A percentile compares a stretch with the other conserved stretches of the same genome.
These are phyloP conservation scores for Sminthopsis crassicaudata DNA, from an alignment of 2,113 vertebrate genomes.

Conservation along the genomic window DNA sequence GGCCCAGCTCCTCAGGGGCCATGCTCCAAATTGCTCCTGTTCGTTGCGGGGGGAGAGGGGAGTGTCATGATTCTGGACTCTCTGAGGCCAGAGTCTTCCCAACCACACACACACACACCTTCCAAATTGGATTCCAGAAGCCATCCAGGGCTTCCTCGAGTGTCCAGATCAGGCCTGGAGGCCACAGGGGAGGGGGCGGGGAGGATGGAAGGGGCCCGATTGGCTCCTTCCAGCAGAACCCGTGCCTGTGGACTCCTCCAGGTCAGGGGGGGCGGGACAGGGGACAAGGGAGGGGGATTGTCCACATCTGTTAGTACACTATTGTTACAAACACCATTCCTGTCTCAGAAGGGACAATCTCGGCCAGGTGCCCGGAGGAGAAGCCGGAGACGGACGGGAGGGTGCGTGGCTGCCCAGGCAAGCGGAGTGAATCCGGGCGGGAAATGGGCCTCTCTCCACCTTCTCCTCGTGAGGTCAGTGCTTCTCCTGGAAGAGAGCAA, in stretches of 20 bases:
- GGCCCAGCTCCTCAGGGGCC: not conserved
- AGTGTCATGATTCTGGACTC: not conserved
- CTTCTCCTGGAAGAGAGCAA: conserved; percentile 82
- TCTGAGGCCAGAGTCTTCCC: not conserved
- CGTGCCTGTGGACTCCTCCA: conserved; percentile 46
- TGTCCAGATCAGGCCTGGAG: not conserved
- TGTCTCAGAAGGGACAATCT: conserved; percentile 80
- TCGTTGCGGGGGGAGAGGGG: not conserved
- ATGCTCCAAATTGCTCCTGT: not conserved
- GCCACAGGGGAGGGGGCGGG: accelerated
- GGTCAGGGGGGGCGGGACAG: conserved; percentile 1
- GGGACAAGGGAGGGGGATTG: conserved; percentile 64
- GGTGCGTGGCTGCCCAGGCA: conserved; percentile 39
- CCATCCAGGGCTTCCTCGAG: not conserved
- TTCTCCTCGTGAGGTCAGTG: conserved; percentile 82
- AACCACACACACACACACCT: not conserved
- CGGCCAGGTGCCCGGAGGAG: conserved; percentile 76
- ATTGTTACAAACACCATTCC: conserved; percentile 79
- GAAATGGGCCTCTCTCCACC: conserved; percentile 68
- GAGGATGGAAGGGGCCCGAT: conserved; percentile 53
- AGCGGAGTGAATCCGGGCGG: conserved; percentile 63
- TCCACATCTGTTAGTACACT: conserved; percentile 71
- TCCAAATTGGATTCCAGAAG: not conserved
- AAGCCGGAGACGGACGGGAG: conserved; percentile 68
- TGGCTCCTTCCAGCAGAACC: conserved; percentile 61